A percentile compares a stretch with the other conserved stretches of the same genome.
Evolutionary conservation across 2,113 vertebrate genomes (phyloP).

Genomic region (Peucedramus taeniatus): DNA sequence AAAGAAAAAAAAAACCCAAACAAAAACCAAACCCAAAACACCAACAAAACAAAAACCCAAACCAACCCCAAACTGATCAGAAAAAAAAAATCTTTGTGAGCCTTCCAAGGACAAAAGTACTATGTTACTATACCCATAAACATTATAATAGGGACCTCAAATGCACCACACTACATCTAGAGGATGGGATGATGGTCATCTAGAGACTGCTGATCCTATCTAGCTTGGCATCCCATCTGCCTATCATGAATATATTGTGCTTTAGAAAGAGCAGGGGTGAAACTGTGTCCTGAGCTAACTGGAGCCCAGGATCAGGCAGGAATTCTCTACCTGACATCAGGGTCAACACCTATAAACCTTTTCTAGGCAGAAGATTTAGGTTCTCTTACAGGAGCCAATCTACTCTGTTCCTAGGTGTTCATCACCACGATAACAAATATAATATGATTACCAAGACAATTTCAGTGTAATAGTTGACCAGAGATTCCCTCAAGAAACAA

Average conservation of each 20-base stretch:
- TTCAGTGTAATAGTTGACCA: neutral
- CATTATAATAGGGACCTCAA: neutral
- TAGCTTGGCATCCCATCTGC: neutral
- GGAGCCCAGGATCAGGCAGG: neutral
- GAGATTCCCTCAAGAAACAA: slow-evolving; percentile 23
- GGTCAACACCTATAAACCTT: neutral
- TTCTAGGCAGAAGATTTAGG: neutral
- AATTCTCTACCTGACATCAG: neutral
- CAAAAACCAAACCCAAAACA: neutral
- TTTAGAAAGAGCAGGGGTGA: neutral
- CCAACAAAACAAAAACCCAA: neutral
- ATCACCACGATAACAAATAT: neutral
- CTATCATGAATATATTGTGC: neutral
- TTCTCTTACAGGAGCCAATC: neutral
- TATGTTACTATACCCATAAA: neutral
- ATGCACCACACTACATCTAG: too few species aligned
- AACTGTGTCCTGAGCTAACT: neutral
- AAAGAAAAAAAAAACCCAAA: neutral
- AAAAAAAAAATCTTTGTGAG: neutral
- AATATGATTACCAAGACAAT: neutral
- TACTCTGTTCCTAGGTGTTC: neutral
- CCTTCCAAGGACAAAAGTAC: neutral
- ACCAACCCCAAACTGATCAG: fast-evolving
- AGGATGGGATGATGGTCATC: neutral
- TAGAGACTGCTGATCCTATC: neutral